Evolutionary conservation across 2,797 vertebrate genomes (phyloP).

Genomic region (Otolemur crassicaudatus): DNA sequence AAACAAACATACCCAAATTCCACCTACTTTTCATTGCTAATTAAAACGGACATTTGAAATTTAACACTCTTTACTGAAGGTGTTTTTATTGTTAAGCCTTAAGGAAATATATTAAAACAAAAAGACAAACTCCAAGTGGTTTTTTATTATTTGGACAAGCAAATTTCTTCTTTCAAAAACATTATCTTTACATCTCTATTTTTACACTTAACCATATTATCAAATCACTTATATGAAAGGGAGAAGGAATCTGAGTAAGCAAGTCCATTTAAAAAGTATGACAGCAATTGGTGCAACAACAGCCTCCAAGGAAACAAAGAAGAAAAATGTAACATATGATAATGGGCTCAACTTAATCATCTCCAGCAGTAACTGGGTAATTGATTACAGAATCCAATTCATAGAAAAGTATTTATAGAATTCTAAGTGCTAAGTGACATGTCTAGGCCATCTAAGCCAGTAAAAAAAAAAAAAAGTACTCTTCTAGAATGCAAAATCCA

Average conservation of each 20-base stretch:
- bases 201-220: not conserved
- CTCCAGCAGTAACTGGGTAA: constrained; percentile 37
- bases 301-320: constrained; percentile 75
- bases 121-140: constrained; percentile 48
- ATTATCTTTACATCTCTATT: constrained; percentile 16
- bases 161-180: constrained; percentile 57
- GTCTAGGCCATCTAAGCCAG: not conserved
- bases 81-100: constrained; percentile 58
- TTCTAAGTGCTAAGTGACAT: constrained; percentile 29
- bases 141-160: constrained; percentile 56
- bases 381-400: constrained; percentile 49
- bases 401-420: constrained; percentile 15
- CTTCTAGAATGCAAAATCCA: constrained; percentile 58
- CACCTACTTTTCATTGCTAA: constrained; percentile 83
- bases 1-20: constrained; percentile 90
- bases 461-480: constrained; percentile 47
- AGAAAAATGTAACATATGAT: constrained; percentile 69
- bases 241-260: constrained; percentile 82
- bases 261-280: constrained; percentile 67
- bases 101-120: constrained; percentile 54
- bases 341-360: constrained; percentile 53
- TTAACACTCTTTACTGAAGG: constrained; percentile 48
- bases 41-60: constrained; percentile 58
- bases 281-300: constrained; percentile 67
- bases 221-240: constrained; percentile 60